Evolutionary conservation across 2,888 invertebrate species (phyloP), one percentile per base, ranked within the genome.

Genomic region (Cacoxenus indagator): DNA sequence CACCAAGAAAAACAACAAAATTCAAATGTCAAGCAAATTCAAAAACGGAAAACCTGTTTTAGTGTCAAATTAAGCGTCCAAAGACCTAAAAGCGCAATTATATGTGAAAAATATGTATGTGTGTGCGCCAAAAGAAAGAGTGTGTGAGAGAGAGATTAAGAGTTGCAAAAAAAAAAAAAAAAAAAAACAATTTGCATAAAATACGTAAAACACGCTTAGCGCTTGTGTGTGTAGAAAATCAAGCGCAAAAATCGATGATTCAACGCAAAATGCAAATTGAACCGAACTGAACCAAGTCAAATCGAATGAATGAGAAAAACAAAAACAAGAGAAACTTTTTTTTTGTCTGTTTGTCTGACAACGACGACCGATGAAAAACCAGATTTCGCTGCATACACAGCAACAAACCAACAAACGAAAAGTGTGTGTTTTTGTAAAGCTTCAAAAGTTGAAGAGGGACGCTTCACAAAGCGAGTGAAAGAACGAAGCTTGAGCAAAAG

Each of bases 241-340:
- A 67, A 70, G 73, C 65, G 65, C 71, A 74, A 74, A 70, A 68
- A 70, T 81, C 81, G 81, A 81, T 80, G 80, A 80, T 81, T 80
- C 79, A 80, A 78, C 81, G 68, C 67, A 45, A 70, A 67, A 65
- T 48, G 46, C 54, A 65, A 64, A 64, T 67, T 64, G 54, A 51
- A 65, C 6, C 65, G 31, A 6, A 24, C 8, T 3, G n/a, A 64
- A 64, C n/a, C 1, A 27, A 37, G 24, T 26, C 5, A 19, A 5
- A 31, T 17, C 22, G 19, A 29, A 17, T 27, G 27, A 70, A 64
- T 54, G 45, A 64, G 67, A 59, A 65, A 69, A 64, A 65, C 68
- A 48, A 57, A 43, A 68, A 68, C 66, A 70, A 71, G 54, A 70
- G 8, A 64, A 64, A 31, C 31, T 4, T 31, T 31, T 31, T n/a